phyloP scores from a whole-genome alignment of 2,888 invertebrate genomes.

The Pasiphila rectangulata region DNA sequence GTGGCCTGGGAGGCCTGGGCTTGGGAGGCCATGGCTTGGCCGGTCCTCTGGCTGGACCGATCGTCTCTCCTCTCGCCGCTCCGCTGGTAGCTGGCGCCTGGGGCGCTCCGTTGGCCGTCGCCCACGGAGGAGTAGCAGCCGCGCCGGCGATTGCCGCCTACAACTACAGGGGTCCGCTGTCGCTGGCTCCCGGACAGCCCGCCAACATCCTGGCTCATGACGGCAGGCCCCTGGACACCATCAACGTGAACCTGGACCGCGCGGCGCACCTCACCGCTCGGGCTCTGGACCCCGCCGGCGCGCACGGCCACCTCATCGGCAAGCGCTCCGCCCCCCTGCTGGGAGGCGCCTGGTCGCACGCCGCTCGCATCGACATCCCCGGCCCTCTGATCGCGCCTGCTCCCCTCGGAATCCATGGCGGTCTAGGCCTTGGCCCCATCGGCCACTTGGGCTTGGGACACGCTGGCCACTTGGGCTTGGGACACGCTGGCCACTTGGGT shows the following conservation, averaged over 20 bases:
- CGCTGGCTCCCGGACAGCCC: slow-evolving; percentile 53
- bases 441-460: slow-evolving; percentile 36
- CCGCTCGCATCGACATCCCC: slow-evolving; percentile 48
- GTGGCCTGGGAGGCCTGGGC: slow-evolving; percentile 48
- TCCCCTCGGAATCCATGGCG: slow-evolving; percentile 34
- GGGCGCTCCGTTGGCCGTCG: slow-evolving; percentile 32
- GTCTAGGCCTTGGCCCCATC: slow-evolving; percentile 36
- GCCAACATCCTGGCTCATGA: slow-evolving; percentile 69
- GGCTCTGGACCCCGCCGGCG: slow-evolving; percentile 51
- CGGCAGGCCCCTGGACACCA: slow-evolving; percentile 72
- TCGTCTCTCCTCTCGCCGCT: slow-evolving; percentile 42
- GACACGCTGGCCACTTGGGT: slow-evolving; percentile 24
- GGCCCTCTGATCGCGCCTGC: slow-evolving; percentile 44
- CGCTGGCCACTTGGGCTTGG: slow-evolving; percentile 25
- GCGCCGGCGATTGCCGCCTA: slow-evolving; percentile 55
- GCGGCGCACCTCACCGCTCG: slow-evolving; percentile 66
- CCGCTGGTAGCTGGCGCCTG: slow-evolving; percentile 33
- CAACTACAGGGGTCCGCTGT: slow-evolving; percentile 72
- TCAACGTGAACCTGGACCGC: slow-evolving; percentile 72
- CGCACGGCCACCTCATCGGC: slow-evolving; percentile 46
- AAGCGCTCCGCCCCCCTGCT: slow-evolving; percentile 62
- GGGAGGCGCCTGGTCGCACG: slow-evolving; percentile 50
- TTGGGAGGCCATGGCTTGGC: too few species aligned
- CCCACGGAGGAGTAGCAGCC: slow-evolving; percentile 37
- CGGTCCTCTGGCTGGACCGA: slow-evolving; percentile 44